Base-by-base conservation (phyloP, 2,888 invertebrate genomes). In the Plusia festucae region DNA sequence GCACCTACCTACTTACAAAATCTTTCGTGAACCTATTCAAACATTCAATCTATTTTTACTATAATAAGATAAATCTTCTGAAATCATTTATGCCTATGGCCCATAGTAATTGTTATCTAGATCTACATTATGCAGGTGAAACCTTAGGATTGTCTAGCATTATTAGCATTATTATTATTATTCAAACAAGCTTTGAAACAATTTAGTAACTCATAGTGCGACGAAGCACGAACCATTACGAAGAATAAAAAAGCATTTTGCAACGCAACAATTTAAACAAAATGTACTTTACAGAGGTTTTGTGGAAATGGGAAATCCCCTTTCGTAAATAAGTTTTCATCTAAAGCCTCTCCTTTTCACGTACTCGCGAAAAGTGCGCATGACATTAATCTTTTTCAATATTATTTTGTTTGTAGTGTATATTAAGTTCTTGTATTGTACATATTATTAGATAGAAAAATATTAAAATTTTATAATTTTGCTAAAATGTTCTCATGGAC, bases 251-350 rank as follows among this genome's bases (percentile, higher is more conserved):
- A 13, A 0, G 3, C 6, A 13, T 7, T 15, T 18, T 32, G 20
- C 32, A 54, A 30, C 16, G 18, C 24, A 54, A 20, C 20, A 32
- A 54, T 54, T 34, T 32, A 32, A 32, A n/a, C n/a, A n/a, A n/a
- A n/a, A 32, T 53, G 18, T 32, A 30, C 30, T 11, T 11, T 30
- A 30, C 11, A 16, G 30, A 53, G 13, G 32, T 32, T 20, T 32
- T 32, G 30, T 18, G 53, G 32, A 63, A 63, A 40, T 67, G 68
- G 77, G 70, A 55, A 70, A 49, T 16, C 61, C 78, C 77, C 79
- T 60, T 32, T 51, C 66, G 58, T 60, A 79, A 68, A 73, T 44
- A 60, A 72, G 40, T 65, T 58, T n/a, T 34, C 54, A 46, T 1
- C 1, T 20, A 22, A 2, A 4, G 2, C 7, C 27, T 18, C 32